Base-by-base conservation (phyloP, 2,888 invertebrate genomes). In the Branchellion lobata region DNA sequence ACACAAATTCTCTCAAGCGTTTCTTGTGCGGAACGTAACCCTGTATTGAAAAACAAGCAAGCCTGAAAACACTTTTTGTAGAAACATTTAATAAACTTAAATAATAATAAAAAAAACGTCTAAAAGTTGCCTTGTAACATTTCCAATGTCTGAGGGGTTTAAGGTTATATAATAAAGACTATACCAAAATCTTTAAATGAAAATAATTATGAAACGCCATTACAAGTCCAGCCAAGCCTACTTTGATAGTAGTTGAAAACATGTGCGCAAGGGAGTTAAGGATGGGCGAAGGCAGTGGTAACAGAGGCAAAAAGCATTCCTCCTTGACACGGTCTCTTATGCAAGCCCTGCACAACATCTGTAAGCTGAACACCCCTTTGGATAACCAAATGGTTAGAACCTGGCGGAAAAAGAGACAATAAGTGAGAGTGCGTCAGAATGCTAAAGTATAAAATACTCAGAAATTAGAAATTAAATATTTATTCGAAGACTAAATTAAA, bases 381-480 rank as follows among this genome's bases (percentile, higher is more conserved):
- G 94, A 94, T 78, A 98, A 93, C 91, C 96, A 94, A 68, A 96
- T 96, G 82, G 95, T 94, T 88, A 95, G 95, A 92, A 89, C 85
- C 61, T 57, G 47, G 8, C 11, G 47, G n/a, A n/a, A n/a, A n/a
- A n/a, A n/a, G n/a, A n/a, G n/a, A n/a, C n/a, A n/a, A n/a, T n/a
- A n/a, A n/a, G 85, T 93, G 92, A n/a, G n/a, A n/a, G n/a, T n/a
- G n/a, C n/a, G n/a, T n/a, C n/a, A n/a, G n/a, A n/a, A n/a, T n/a
- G n/a, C n/a, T n/a, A n/a, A n/a, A n/a, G n/a, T n/a, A n/a, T n/a
- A n/a, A n/a, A n/a, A n/a, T n/a, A n/a, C n/a, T n/a, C n/a, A n/a
- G n/a, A n/a, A n/a, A n/a, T n/a, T n/a, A n/a, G n/a, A n/a, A n/a
- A n/a, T n/a, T n/a, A n/a, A n/a, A n/a, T n/a, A n/a, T n/a, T n/a